A percentile compares a stretch with the other conserved stretches of the same genome.
Evolutionary conservation across 1,140 invertebrate species (phyloP).

Genomic region (Papilio glaucus): DNA sequence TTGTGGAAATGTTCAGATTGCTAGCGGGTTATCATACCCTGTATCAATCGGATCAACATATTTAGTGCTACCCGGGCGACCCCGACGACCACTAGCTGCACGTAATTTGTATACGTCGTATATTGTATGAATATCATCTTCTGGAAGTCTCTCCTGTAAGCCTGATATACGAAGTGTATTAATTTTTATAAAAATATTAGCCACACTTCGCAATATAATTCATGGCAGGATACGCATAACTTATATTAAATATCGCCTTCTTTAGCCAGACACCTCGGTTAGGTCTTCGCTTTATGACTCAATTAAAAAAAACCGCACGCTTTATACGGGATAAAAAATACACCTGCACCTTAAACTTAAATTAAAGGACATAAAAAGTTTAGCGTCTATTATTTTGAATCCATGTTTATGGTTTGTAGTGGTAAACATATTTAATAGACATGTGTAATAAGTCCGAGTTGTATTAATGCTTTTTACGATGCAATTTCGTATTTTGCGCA

Average conservation of each 20-base stretch:
- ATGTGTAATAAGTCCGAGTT: not conserved
- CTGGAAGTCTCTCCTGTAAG: not conserved
- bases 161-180: conserved; percentile 36
- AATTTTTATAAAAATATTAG: conserved; percentile 46
- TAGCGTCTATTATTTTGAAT: conserved; percentile 41
- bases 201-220: conserved; percentile 61
- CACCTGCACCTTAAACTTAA: conserved; percentile 59
- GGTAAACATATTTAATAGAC: conserved; percentile 31
- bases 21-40: too few species aligned
- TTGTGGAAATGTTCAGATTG: too few species aligned
- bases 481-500: conserved; percentile 3
- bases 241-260: conserved; percentile 76
- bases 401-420: conserved; percentile 32
- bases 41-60: too few species aligned
- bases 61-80: too few species aligned
- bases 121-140: too few species aligned
- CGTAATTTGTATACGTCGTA: too few species aligned
- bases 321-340: conserved; percentile 73
- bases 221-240: conserved; percentile 68
- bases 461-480: not conserved
- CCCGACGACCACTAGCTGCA: too few species aligned
- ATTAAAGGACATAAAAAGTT: conserved; percentile 57
- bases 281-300: conserved; percentile 73
- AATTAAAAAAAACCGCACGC: conserved; percentile 79
- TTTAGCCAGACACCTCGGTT: conserved; percentile 64